A percentile compares a stretch with the other conserved stretches of the same genome.
Evolutionary conservation across 2,797 vertebrate species (phyloP).

Genomic region (Acanthurus lineatus): DNA sequence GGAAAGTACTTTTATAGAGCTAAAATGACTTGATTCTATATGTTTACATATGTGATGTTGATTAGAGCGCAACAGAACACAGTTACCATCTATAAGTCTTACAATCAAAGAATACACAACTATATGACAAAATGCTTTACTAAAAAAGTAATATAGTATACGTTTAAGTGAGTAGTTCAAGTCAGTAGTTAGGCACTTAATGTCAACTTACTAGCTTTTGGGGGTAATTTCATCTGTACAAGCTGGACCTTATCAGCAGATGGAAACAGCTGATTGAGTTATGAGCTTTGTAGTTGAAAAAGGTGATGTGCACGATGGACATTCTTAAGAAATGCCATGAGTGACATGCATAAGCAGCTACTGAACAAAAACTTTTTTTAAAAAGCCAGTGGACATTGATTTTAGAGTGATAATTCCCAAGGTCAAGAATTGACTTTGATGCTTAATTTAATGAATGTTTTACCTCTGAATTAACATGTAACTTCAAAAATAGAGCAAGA

Average conservation of each 20-base stretch:
- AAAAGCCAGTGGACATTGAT: neutral
- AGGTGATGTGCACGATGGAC: neutral
- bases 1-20: no score
- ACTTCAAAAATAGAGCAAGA: neutral
- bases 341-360: neutral
- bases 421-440: neutral
- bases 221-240: neutral
- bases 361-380: neutral
- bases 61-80: no score
- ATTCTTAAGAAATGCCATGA: neutral
- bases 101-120: no score
- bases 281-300: neutral
- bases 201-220: neutral
- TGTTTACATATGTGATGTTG: no score
- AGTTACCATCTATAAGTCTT: no score
- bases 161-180: no score
- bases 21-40: no score
- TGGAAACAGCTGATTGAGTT: neutral
- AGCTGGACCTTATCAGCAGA: neutral
- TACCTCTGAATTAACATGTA: neutral
- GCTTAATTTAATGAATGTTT: neutral
- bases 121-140: no score
- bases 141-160: no score
- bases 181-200: neutral
- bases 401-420: neutral